Evolutionary conservation across 2,113 vertebrate genomes (phyloP).

Genomic region (Rutilus rutilus): DNA sequence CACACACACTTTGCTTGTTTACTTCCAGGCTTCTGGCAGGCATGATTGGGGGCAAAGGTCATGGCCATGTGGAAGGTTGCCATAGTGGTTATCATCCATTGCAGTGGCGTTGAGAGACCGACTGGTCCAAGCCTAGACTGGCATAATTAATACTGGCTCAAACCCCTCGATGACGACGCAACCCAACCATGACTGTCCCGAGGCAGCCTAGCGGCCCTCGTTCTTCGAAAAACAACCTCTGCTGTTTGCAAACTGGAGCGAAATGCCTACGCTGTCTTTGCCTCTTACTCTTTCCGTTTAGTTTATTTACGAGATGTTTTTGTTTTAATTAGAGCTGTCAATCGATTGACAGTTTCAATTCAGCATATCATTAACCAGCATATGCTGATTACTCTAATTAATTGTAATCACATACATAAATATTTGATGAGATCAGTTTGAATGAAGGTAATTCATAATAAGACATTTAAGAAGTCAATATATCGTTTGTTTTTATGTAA

Average conservation of each 20-base stretch:
- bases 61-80: conserved; percentile 7
- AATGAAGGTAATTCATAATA: not conserved
- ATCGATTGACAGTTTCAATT: not conserved
- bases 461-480: conserved; percentile 4
- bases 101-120: not conserved
- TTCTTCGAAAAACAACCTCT: not conserved
- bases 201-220: conserved; percentile 15
- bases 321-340: not conserved
- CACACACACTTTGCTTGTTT: conserved; percentile 11
- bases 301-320: conserved; percentile 24
- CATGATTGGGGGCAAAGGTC: conserved; percentile 32
- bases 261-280: not conserved
- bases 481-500: not conserved
- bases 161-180: conserved; percentile 1
- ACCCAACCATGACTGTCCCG: conserved; percentile 1
- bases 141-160: conserved; percentile 39
- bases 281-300: not conserved
- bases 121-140: conserved; percentile 8
- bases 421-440: not conserved
- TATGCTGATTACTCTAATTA: not conserved
- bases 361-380: not conserved
- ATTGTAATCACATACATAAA: not conserved
- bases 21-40: conserved; percentile 29
- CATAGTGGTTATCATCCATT: conserved; percentile 14
- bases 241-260: conserved; percentile 13